Evolutionary conservation across 2,113 vertebrate species (phyloP).

Genomic region (Arenaria interpres): DNA sequence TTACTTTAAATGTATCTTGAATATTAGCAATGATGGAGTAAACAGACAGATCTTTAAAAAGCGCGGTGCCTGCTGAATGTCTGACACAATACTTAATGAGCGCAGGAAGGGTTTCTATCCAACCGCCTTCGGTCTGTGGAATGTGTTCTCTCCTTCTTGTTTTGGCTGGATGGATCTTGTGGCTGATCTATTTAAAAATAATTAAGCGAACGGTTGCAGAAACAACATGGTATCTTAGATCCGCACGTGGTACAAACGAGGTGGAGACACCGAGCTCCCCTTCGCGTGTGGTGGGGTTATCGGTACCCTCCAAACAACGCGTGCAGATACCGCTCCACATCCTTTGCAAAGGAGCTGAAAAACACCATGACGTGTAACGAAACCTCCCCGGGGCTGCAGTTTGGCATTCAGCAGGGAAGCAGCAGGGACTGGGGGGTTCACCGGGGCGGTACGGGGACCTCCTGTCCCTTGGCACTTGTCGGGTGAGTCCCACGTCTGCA

Average conservation of each 20-base stretch:
- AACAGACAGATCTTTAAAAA: slow-evolving; percentile 32
- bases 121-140: background rate
- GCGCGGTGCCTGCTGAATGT: slow-evolving; percentile 20
- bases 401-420: background rate
- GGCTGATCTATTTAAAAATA: slow-evolving; percentile 18
- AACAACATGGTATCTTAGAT: background rate
- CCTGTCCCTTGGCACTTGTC: background rate
- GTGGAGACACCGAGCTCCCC: background rate
- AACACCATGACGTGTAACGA: background rate
- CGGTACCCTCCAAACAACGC: background rate
- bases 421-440: rapidly evolving
- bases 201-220: slow-evolving; percentile 11
- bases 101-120: background rate
- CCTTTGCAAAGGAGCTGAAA: background rate
- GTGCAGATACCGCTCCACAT: background rate
- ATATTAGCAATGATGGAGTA: slow-evolving; percentile 34
- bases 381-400: background rate
- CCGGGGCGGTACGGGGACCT: rapidly evolving
- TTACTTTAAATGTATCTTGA: slow-evolving; percentile 54
- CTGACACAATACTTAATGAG: slow-evolving; percentile 39
- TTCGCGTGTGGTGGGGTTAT: background rate
- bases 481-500: background rate
- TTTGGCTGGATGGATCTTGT: slow-evolving; percentile 23
- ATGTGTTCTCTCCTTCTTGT: slow-evolving; percentile 45
- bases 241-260: background rate